Base-by-base conservation (phyloP, 2,113 vertebrate species). In the Melospiza georgiana region DNA sequence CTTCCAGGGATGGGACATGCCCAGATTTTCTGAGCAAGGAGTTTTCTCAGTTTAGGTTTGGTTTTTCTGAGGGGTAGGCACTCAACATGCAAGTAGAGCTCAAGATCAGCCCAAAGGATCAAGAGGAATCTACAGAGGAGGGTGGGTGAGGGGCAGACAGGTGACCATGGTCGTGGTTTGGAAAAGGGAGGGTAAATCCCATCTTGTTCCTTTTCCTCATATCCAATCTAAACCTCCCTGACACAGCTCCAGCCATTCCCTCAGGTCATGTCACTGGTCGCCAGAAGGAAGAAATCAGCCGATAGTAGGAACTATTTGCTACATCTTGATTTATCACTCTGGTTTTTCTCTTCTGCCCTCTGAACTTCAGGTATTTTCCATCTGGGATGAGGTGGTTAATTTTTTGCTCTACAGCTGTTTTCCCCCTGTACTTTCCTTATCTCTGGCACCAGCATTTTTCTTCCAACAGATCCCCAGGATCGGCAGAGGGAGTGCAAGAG, bases 401-500 rank as follows among this genome's bases (percentile, higher is more conserved):
- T 66, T 87, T 83, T 68, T 69, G 11, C 39, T 52, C 0, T 33
- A 20, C 12, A 79, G 22, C 30, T 71, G 3, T 25, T 94, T 63
- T 28, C 6, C 28, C 23, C 14, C 59, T 43, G 13, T 4, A 4
- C 9, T 90, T 83, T 24, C 13, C 15, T 57, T 28, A 43, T 27
- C 18, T 66, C 67, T 41, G 30, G 16, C n/a, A 69, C 24, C 55
- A 77, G 25, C 20, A 22, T 58, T 78, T 84, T 75, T 66, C n/a
- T 19, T 63, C 35, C 11, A 25, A 25, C 2, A 37, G n/a, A 71
- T 51, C 35, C 13, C 28, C 63, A 18, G 17, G 68, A 68, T 86
- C 92, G 71, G 95, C 93, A 97, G 95, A 96, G 96, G 94, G 95
- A 86, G 96, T 15, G 71, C 94, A 84, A 94, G 95, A 95, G 94